Percentiles rank a stretch among this genome's conserved stretches.
Conservation (phyloP, 2,888 invertebrate species). For the Hoplodrina ambigua region DNA sequence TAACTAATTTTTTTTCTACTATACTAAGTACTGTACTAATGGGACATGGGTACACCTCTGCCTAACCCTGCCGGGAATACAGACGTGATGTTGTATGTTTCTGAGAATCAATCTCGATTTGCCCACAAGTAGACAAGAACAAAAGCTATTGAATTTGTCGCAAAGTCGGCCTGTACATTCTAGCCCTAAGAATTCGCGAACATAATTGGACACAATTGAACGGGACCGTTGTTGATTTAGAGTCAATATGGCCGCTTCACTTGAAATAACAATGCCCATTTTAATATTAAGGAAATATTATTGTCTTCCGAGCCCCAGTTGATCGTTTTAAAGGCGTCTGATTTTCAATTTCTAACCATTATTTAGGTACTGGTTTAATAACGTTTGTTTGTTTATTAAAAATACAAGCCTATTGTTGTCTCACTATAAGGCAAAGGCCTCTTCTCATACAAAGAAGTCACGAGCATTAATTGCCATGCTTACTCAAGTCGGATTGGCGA, state of each 20-base stretch:
- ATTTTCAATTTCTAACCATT: slow-evolving; percentile 35
- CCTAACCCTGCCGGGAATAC: too few species aligned
- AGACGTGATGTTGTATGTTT: slow-evolving; percentile 2
- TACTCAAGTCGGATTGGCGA: too few species aligned
- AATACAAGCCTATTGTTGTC: too few species aligned
- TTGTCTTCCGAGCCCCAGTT: slow-evolving; percentile 37
- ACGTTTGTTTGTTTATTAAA: slow-evolving; percentile 21
- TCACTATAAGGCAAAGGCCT: too few species aligned
- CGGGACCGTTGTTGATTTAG: slow-evolving; percentile 74
- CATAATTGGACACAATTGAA: slow-evolving; percentile 84
- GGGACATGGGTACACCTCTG: too few species aligned
- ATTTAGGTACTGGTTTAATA: slow-evolving; percentile 23
- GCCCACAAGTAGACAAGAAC: slow-evolving; percentile 50
- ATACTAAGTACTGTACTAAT: too few species aligned
- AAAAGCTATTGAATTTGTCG: slow-evolving; percentile 61
- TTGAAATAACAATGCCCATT: slow-evolving; percentile 66
- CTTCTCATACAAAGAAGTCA: too few species aligned
- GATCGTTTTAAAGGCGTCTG: slow-evolving; percentile 35
- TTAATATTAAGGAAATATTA: slow-evolving; percentile 56
- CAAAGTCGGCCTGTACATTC: slow-evolving; percentile 26
- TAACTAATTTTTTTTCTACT: too few species aligned
- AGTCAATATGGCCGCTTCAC: slow-evolving; percentile 70
- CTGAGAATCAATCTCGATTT: slow-evolving; percentile 48
- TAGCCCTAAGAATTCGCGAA: slow-evolving; percentile 63
- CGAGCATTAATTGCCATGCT: too few species aligned